Percentiles rank a stretch among this genome's conserved stretches.
Conservation (phyloP, 2,888 invertebrate genomes). For the Epinotia bilunana region DNA sequence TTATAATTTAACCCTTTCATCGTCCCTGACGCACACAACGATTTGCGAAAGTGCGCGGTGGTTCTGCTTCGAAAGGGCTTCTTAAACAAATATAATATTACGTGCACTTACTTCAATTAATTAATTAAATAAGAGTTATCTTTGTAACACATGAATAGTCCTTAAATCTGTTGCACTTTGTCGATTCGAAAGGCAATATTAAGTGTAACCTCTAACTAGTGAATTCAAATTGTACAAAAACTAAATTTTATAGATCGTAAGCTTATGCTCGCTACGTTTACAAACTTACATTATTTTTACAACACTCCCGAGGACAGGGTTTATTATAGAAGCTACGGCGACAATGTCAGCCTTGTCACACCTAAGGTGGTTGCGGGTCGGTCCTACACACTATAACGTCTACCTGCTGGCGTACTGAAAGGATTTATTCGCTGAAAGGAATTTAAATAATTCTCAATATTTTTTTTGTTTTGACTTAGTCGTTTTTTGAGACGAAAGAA, state of each 20-base stretch:
- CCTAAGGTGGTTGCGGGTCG: background rate
- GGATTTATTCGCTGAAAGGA: too few species aligned
- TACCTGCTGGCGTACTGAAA: too few species aligned
- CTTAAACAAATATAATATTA: conserved; percentile 57
- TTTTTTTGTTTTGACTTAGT: too few species aligned
- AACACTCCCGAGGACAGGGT: conserved; percentile 53
- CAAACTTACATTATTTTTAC: conserved; percentile 77
- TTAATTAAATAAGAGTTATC: conserved; percentile 49
- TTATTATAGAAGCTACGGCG: conserved; percentile 34
- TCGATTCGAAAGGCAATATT: conserved; percentile 59
- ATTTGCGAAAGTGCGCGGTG: conserved; percentile 14
- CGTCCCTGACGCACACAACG: conserved; percentile 8
- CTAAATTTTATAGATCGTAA: conserved; percentile 73
- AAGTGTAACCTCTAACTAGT: conserved; percentile 71
- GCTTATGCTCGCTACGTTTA: conserved; percentile 70
- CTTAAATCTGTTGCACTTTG: conserved; percentile 51
- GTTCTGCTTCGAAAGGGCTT: conserved; percentile 8
- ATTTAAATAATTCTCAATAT: too few species aligned
- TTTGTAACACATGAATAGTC: conserved; percentile 52
- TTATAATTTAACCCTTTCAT: conserved; percentile 49
- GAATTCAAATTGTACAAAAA: conserved; percentile 79
- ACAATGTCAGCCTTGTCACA: background rate
- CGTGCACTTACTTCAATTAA: conserved; percentile 51
- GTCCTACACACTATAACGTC: background rate
- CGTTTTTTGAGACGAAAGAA: too few species aligned